These are phyloP conservation scores for Mesembrinibis cayennensis DNA, from an alignment of 2,113 vertebrate species.

Conservation along the genomic window DNA sequence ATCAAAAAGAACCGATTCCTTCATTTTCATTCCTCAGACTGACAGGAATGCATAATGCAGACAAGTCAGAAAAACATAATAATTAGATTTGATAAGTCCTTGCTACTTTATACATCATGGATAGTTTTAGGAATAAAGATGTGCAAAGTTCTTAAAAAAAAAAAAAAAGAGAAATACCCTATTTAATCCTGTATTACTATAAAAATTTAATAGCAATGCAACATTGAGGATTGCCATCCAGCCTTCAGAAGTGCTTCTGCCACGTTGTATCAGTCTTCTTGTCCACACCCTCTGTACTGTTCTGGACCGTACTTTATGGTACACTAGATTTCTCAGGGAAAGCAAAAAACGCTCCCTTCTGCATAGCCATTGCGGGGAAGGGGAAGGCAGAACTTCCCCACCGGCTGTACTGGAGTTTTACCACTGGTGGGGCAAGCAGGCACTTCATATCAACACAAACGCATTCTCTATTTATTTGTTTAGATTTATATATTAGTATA, in stretches of 20 bases:
- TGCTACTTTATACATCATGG: not conserved
- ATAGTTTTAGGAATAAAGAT: not conserved
- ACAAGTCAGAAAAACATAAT: not conserved
- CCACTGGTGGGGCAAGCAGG: not conserved
- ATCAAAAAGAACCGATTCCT: not conserved
- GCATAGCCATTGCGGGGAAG: rapidly evolving
- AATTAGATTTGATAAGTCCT: not conserved
- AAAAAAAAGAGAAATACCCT: rapidly evolving
- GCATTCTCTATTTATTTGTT: not conserved
- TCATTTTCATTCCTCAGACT: not conserved
- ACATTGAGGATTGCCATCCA: not conserved
- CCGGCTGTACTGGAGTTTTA: not conserved
- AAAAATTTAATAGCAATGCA: not conserved
- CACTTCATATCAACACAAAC: not conserved
- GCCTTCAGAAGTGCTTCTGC: not conserved
- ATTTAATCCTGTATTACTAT: slow-evolving; percentile 1
- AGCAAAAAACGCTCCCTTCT: not conserved
- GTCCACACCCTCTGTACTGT: not conserved
- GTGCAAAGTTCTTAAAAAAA: not conserved
- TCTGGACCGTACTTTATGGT: not conserved
- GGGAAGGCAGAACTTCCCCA: not conserved
- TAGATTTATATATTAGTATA: not conserved
- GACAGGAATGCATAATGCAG: not conserved
- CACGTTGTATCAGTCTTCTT: not conserved
- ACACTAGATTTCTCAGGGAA: not conserved